A percentile compares a stretch with the other conserved stretches of the same genome.
phyloP scores from a whole-genome alignment of 64 coral and sea anemone species.

The Porites lutea region DNA sequence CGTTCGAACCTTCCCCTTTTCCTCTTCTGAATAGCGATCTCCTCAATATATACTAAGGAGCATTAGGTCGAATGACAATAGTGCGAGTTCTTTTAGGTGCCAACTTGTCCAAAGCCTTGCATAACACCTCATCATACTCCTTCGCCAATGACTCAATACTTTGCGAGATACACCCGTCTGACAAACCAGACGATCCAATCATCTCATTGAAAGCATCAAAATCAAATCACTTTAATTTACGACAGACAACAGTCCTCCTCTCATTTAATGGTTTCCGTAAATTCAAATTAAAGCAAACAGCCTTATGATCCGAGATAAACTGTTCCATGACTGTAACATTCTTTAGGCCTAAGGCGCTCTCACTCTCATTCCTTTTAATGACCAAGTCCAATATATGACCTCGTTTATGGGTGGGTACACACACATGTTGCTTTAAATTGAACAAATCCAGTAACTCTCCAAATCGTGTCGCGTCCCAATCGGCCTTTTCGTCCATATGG shows the following conservation, averaged over 20 bases:
- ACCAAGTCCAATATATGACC: constrained; percentile 9
- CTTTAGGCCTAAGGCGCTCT: background rate
- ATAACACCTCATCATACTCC: no score
- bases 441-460: background rate
- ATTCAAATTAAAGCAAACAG: background rate
- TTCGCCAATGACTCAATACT: no score
- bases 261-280: background rate
- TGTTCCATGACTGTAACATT: background rate
- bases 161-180: no score
- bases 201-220: background rate
- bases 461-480: constrained; percentile 23
- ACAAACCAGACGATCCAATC: no score
- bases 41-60: background rate
- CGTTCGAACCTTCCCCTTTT: background rate
- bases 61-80: background rate
- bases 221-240: background rate
- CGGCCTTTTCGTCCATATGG: constrained; percentile 10
- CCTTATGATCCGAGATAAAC: background rate
- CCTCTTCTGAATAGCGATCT: background rate
- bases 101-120: no score
- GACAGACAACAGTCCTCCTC: background rate
- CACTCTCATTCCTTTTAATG: background rate
- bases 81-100: no score
- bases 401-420: background rate
- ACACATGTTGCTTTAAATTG: constrained; percentile 13